Conservation (phyloP, 2,888 invertebrate species). For the Meiosimyza decipiens region DNA sequence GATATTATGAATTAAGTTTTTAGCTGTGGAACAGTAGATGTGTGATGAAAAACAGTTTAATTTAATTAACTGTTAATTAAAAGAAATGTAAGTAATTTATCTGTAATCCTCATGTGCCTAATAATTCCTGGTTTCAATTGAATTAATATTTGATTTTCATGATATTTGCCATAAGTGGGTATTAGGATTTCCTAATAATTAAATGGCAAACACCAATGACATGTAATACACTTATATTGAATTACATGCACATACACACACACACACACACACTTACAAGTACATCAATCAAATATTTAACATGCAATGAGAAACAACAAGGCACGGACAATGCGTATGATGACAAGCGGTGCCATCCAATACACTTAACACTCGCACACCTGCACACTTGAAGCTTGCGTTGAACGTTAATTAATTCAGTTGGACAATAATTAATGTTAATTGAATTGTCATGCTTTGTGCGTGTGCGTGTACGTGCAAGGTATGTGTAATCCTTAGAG, state of each 20-base stretch:
- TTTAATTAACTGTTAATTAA: too few relatives aligned
- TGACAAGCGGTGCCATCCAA: not conserved
- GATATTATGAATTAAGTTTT: too few relatives aligned
- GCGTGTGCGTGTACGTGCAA: slow-evolving; percentile 1
- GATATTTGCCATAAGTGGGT: not conserved
- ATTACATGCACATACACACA: not conserved
- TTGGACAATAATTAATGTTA: slow-evolving; percentile 43
- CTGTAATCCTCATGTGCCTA: too few relatives aligned
- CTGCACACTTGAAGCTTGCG: not conserved
- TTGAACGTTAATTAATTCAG: slow-evolving; percentile 42
- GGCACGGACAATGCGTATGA: not conserved
- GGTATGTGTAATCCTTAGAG: not conserved
- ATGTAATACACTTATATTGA: not conserved
- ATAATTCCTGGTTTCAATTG: not conserved
- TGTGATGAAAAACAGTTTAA: too few relatives aligned
- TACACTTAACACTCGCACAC: not conserved
- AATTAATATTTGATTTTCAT: not conserved
- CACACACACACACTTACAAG: not conserved
- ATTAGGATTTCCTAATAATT: not conserved
- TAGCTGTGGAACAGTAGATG: too few relatives aligned
- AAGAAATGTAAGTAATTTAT: too few relatives aligned
- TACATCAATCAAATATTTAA: slow-evolving; percentile 16
- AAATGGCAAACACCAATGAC: not conserved
- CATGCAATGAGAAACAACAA: slow-evolving; percentile 4
- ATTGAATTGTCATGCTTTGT: slow-evolving; percentile 37